Base-by-base conservation (phyloP, 2,113 vertebrate species). In the Ceratotherium simum region DNA sequence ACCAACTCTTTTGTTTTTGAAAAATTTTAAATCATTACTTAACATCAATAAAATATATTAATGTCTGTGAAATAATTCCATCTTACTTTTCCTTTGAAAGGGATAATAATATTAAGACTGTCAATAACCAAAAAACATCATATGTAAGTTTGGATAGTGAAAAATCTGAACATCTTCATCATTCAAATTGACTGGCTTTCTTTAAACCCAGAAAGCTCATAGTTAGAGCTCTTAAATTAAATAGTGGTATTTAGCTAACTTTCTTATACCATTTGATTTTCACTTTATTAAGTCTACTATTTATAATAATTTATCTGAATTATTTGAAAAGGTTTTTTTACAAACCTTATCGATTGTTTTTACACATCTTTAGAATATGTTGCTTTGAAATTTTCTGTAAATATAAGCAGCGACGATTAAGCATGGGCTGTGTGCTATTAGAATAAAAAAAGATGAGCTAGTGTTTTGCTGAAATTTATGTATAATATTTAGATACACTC, bases 351-450 rank as follows among this genome's bases (percentile, higher is more conserved):
- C 18, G 10, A 17, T 81, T 62, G 4, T 73, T 80, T 91, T 90
- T 64, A 42, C 27, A 92, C 5, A 51, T 80, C 21, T 95, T 96
- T 89, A 20, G 67, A 69, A 90, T 83, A 85, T 80, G 1, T 75
- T 94, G 31, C 5, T 79, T 94, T 95, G 46, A 91, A 62, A 36
- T 90, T 85, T 89, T 95, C 46, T 96, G 27, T 75, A 69, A 95
- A 84, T 86, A 56, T 54, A 86, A 86, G 29, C 20, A 96, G 39
- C 78, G 6, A 94, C n/a, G 8, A 65, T 65, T 70, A 87, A 84
- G 4, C 46, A 58, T 87, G 75, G 20, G 4, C 27, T 83, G 6
- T 88, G 31, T 7, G 16, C 16, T 95, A 29, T 87, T 84, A 69
- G 33, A 75, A 83, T 60, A 85, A 23, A 92, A 84, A 95, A 85